phyloP scores from a whole-genome alignment of 2,888 invertebrate genomes.

The Machimus rusticus region DNA sequence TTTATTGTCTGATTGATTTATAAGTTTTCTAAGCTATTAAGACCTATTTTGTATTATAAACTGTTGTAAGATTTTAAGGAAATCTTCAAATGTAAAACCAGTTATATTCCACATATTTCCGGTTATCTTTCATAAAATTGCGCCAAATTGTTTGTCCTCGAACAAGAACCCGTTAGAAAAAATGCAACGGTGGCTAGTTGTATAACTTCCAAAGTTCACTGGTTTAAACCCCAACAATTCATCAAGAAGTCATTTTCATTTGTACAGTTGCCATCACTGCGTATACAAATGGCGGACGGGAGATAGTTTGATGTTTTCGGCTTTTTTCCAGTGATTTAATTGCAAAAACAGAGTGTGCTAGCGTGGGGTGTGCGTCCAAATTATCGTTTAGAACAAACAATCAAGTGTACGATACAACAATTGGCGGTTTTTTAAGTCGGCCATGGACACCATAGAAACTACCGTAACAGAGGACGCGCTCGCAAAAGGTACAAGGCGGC shows the following conservation, averaged over 20 bases:
- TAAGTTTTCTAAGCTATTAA: too few relatives aligned
- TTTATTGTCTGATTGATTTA: background rate
- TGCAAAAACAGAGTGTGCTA: slow-evolving; percentile 15
- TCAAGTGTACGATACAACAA: background rate
- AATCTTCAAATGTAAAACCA: background rate
- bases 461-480: slow-evolving; percentile 44
- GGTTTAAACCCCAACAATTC: background rate
- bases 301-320: slow-evolving; percentile 42
- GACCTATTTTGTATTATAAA: background rate
- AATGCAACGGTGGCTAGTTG: background rate
- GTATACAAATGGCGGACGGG: slow-evolving; percentile 47
- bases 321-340: slow-evolving; percentile 40
- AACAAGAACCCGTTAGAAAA: background rate
- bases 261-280: slow-evolving; percentile 36
- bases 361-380: background rate
- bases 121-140: background rate
- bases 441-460: slow-evolving; percentile 40
- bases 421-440: background rate
- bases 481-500: slow-evolving; percentile 16
- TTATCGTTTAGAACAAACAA: background rate
- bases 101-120: background rate
- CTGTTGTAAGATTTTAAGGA: too few relatives aligned
- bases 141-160: background rate
- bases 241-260: background rate
- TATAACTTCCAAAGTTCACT: background rate